Percentiles rank a stretch among this genome's conserved stretches.
phyloP scores from a whole-genome alignment of 2,113 vertebrate species.

The Passer domesticus region DNA sequence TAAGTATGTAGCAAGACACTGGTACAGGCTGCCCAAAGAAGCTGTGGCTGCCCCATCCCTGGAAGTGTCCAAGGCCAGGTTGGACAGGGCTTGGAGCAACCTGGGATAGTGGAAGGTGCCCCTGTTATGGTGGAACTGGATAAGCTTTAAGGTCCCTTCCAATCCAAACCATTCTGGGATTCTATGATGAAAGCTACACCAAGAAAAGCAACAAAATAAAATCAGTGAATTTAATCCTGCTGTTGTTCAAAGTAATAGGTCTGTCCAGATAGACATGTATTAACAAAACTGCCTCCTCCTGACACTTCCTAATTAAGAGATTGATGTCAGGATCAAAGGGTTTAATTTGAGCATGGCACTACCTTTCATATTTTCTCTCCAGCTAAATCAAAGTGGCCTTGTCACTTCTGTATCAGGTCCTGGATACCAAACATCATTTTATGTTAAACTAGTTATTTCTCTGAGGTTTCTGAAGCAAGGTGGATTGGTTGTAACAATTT shows the following conservation, averaged over 20 bases:
- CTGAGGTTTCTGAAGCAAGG: not conserved
- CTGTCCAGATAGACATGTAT: not conserved
- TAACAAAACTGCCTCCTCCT: slow-evolving; percentile 2
- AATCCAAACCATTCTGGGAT: not conserved
- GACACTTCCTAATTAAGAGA: slow-evolving; percentile 52
- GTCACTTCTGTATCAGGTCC: not conserved
- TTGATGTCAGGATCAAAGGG: slow-evolving; percentile 47
- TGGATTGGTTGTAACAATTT: not conserved
- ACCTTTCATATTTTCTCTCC: slow-evolving; percentile 1
- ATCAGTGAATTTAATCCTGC: not conserved
- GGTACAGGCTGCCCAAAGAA: not conserved
- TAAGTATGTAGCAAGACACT: not conserved
- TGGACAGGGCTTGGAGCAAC: not conserved
- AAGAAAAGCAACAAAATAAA: not conserved
- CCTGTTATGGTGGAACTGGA: not conserved
- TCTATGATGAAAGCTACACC: not conserved
- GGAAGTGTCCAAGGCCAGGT: not conserved
- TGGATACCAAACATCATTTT: not conserved
- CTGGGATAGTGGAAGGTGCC: not conserved
- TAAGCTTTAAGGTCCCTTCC: not conserved
- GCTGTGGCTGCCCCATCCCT: not conserved
- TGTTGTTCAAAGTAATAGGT: not conserved
- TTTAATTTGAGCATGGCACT: slow-evolving; percentile 9
- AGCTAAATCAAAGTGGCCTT: not conserved
- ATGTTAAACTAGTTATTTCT: not conserved